Conservation (phyloP, 2,113 vertebrate species). For the Hyperoodon ampullatus region DNA sequence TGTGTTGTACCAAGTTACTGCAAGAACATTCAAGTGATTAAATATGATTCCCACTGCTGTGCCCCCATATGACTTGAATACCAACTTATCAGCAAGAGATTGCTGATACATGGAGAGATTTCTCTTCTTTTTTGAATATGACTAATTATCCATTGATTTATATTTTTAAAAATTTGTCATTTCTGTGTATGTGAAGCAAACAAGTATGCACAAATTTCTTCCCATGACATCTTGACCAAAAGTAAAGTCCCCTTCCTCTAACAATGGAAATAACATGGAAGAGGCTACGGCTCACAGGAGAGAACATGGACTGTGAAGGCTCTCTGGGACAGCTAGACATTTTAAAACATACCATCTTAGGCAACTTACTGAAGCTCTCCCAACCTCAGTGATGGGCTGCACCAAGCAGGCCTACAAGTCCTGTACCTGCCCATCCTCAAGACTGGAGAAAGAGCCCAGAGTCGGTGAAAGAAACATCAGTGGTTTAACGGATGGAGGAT, state of each 20-base stretch:
- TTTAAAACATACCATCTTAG: background rate
- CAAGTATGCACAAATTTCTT: background rate
- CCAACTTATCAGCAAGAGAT: background rate
- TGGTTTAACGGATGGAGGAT: background rate
- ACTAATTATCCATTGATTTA: background rate
- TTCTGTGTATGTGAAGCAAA: background rate
- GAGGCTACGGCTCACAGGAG: background rate
- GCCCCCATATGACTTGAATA: background rate
- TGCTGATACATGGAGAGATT: background rate
- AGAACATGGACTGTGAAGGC: background rate
- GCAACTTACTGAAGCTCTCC: background rate
- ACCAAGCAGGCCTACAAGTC: fast-evolving
- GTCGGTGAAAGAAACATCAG: background rate
- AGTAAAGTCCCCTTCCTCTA: background rate
- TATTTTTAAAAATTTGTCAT: background rate
- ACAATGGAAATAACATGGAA: background rate
- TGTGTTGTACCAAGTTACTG: background rate
- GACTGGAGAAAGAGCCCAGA: background rate
- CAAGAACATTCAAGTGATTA: background rate
- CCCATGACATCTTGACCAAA: background rate
- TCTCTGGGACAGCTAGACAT: background rate
- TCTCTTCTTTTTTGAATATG: background rate
- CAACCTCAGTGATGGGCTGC: background rate
- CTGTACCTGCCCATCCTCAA: background rate
- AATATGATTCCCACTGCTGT: background rate